Evolutionary conservation across 2,888 invertebrate genomes (phyloP).

Genomic region (Lapara coniferarum): DNA sequence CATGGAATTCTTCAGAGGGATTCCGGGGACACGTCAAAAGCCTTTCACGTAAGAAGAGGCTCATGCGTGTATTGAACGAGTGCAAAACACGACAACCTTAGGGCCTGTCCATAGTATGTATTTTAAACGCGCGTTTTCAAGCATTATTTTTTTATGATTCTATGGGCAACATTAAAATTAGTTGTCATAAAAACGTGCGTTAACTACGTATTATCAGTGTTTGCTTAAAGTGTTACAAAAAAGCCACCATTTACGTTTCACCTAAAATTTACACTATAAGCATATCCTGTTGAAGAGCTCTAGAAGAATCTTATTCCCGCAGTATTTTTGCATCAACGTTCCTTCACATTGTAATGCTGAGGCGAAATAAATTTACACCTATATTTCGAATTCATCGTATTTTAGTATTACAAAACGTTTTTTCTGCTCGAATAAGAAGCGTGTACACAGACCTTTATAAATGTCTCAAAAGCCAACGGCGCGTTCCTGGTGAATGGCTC

Average conservation of each 20-base stretch:
- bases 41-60: conserved; percentile 16
- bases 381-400: neutral
- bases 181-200: too few species aligned
- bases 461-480: conserved; percentile 21
- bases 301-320: too few species aligned
- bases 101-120: neutral
- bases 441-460: conserved; percentile 7
- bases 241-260: too few species aligned
- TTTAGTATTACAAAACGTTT: neutral
- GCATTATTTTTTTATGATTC: too few species aligned
- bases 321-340: too few species aligned
- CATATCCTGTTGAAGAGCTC: too few species aligned
- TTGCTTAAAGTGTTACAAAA: too few species aligned
- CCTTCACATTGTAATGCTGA: too few species aligned
- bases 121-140: neutral
- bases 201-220: too few species aligned
- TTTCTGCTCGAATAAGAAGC: neutral
- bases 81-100: conserved; percentile 2
- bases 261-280: too few species aligned
- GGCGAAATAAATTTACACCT: too few species aligned
- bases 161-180: too few species aligned
- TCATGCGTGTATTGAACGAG: conserved; percentile 21
- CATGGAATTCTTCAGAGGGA: conserved; percentile 21
- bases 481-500: conserved; percentile 10
- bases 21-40: conserved; percentile 16